phyloP scores from a whole-genome alignment of 2,113 vertebrate genomes.

The Hydrolagus affinis region DNA sequence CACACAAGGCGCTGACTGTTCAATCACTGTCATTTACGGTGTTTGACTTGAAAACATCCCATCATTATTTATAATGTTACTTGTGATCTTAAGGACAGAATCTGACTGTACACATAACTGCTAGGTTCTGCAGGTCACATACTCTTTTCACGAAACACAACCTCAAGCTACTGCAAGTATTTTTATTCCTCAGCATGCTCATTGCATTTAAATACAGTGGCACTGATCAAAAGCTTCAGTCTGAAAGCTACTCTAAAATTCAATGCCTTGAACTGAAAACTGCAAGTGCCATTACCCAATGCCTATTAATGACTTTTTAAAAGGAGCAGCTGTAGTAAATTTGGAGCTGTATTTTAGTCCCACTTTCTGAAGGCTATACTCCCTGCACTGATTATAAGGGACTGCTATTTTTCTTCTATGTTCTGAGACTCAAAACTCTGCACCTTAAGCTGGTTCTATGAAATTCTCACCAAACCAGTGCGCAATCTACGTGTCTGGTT shows the following conservation, averaged over 20 bases:
- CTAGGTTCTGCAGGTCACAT: not conserved
- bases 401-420: too few species aligned
- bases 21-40: constrained; percentile 28
- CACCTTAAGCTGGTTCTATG: too few species aligned
- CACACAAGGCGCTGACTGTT: constrained; percentile 25
- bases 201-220: not conserved
- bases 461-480: too few species aligned
- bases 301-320: not conserved
- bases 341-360: not conserved
- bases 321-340: not conserved
- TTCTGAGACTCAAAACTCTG: too few species aligned
- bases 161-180: not conserved
- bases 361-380: too few species aligned
- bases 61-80: constrained; percentile 20
- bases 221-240: not conserved
- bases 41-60: constrained; percentile 18
- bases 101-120: not conserved
- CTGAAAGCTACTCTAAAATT: not conserved
- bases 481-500: too few species aligned
- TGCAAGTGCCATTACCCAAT: not conserved
- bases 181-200: not conserved
- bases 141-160: not conserved
- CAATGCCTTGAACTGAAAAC: not conserved
- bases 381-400: too few species aligned
- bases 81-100: constrained; percentile 16